A percentile compares a stretch with the other conserved stretches of the same genome.
Evolutionary conservation across 2,797 vertebrate species (phyloP).

Genomic region (Phoeniculus purpureus): DNA sequence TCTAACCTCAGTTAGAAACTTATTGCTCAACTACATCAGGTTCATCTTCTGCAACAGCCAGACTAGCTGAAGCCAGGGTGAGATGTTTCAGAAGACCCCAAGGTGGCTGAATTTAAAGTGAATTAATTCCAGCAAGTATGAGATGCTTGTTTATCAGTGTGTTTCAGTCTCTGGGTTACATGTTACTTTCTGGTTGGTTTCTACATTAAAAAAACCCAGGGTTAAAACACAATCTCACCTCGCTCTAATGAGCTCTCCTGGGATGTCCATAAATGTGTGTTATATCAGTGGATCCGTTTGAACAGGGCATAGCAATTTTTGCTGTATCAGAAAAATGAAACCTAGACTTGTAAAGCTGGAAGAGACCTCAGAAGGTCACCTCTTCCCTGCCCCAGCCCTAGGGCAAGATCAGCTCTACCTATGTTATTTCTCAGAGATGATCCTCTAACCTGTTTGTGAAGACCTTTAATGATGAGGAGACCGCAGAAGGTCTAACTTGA

Average conservation of each 20-base stretch:
- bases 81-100: background rate
- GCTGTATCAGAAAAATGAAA: slow-evolving; percentile 38
- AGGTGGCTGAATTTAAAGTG: background rate
- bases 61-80: background rate
- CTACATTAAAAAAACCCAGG: background rate
- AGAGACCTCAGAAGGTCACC: slow-evolving; percentile 34
- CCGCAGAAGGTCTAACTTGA: background rate
- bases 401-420: slow-evolving; percentile 51
- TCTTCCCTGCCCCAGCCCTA: background rate
- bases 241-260: slow-evolving; percentile 51
- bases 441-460: background rate
- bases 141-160: background rate
- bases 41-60: background rate
- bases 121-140: background rate
- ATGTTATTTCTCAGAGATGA: background rate
- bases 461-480: slow-evolving; percentile 19
- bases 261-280: background rate
- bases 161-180: background rate
- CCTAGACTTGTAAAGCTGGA: background rate
- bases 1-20: background rate
- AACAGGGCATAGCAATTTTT: slow-evolving; percentile 32
- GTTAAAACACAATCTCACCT: slow-evolving; percentile 35
- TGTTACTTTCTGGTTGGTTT: background rate
- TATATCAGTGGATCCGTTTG: slow-evolving; percentile 23
- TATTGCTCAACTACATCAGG: background rate